Percentiles rank a stretch among this genome's conserved stretches.
These are phyloP conservation scores for Calephelis virginiensis DNA, from an alignment of 1,140 invertebrate species.

Conservation along the genomic window DNA sequence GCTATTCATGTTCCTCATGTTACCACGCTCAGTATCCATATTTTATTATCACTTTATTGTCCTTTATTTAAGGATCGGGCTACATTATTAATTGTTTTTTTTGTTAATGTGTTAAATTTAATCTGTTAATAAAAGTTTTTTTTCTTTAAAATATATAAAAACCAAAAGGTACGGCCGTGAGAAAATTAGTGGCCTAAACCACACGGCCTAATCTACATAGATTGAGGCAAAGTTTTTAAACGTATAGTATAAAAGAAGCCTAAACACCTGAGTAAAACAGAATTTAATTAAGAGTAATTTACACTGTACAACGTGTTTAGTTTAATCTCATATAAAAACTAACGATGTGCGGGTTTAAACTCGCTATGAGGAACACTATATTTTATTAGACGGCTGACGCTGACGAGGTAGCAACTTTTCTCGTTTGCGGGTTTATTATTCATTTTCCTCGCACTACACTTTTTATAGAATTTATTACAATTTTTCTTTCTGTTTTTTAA, in stretches of 20 bases:
- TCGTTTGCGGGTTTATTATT: slow-evolving; percentile 40
- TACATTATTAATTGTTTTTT: too few species aligned
- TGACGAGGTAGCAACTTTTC: slow-evolving; percentile 37
- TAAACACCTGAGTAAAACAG: too few species aligned
- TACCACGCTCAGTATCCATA: too few species aligned
- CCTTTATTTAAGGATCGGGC: too few species aligned
- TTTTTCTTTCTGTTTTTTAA: not conserved
- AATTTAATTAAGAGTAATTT: slow-evolving; percentile 3
- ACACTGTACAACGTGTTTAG: slow-evolving; percentile 6
- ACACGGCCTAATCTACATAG: too few species aligned
- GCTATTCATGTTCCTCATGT: too few species aligned
- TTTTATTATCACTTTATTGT: too few species aligned
- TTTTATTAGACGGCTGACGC: slow-evolving; percentile 31
- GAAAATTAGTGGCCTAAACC: not conserved
- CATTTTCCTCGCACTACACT: slow-evolving; percentile 29
- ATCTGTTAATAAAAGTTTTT: not conserved
- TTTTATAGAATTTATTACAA: not conserved
- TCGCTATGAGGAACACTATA: slow-evolving; percentile 28
- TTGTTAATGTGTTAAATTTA: too few species aligned
- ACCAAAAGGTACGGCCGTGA: too few species aligned
- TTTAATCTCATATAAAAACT: slow-evolving; percentile 10
- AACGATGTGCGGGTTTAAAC: not conserved
- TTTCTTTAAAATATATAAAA: not conserved
- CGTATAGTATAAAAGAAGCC: too few species aligned
- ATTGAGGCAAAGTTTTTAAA: too few species aligned